Conservation (phyloP, 2,888 invertebrate species). For the Hylaea fasciaria region DNA sequence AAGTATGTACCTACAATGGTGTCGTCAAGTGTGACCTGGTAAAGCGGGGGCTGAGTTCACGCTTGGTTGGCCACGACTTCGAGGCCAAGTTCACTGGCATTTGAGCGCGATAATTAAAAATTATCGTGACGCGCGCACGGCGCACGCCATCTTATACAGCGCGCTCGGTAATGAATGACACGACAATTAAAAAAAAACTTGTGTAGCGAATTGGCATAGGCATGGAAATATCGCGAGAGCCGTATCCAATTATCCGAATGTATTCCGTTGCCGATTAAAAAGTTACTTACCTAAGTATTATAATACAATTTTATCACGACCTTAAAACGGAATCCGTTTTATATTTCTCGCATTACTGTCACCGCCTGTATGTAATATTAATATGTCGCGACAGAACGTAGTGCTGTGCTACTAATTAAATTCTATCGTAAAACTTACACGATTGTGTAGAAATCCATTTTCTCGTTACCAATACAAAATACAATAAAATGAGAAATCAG, state of each 20-base stretch:
- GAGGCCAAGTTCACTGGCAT: constrained; percentile 85
- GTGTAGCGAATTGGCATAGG: constrained; percentile 35
- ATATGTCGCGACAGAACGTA: constrained; percentile 10
- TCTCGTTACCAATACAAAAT: neutral
- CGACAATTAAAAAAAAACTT: constrained; percentile 51
- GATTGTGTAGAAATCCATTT: neutral
- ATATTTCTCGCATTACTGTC: constrained; percentile 7
- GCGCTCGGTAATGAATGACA: constrained; percentile 50
- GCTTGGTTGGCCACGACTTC: constrained; percentile 69
- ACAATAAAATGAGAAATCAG: no score
- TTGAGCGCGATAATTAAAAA: constrained; percentile 84
- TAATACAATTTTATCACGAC: constrained; percentile 4
- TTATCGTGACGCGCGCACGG: constrained; percentile 80
- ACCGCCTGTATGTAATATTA: constrained; percentile 13
- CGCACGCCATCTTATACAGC: constrained; percentile 79
- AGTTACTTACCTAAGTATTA: no score
- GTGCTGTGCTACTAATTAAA: constrained; percentile 6
- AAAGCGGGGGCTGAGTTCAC: constrained; percentile 67
- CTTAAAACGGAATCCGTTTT: constrained; percentile 11
- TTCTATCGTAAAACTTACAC: constrained; percentile 5
- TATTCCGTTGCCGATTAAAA: constrained; percentile 8
- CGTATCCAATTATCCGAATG: constrained; percentile 16
- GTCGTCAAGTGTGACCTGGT: constrained; percentile 79
- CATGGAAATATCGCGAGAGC: constrained; percentile 24
- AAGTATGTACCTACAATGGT: constrained; percentile 59